Evolutionary conservation across 2,797 vertebrate genomes (phyloP), one percentile per base, ranked within the genome.

Genomic region (Pangasius macronema): DNA sequence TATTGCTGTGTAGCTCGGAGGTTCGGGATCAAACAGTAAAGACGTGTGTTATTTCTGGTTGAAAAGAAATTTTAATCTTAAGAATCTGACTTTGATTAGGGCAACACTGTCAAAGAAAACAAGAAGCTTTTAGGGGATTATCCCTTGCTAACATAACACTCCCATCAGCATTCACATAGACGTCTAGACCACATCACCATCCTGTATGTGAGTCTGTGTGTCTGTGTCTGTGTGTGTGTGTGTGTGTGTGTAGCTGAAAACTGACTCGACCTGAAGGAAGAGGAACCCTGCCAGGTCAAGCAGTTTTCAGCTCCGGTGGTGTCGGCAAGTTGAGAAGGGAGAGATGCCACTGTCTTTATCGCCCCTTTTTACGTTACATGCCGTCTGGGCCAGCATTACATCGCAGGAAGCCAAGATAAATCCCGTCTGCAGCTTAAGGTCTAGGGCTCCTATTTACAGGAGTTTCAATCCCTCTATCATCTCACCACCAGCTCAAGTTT

Each of bases 281-380:
- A 61, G 86, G 83, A 88, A 88, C 86, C 88, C 70, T 84, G 91
- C 90, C 90, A 91, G 85, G 83, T 79, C 88, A 89, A 90, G 85
- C 91, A 85, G 87, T 85, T 91, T 88, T 89, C 89, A 42, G n/a
- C 88, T 87, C 88, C 16, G 36, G 85, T 81, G 79, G 80, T 85
- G 88, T 90, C 89, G 87, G 89, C 76, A 83, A 88, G 84, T 90
- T 90, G 84, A 90, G 86, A 91, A 87, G 33, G 68, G 51, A 85
- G 72, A 90, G 86, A 91, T 89, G 88, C 84, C 59, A 55, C 51
- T 85, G 81, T 88, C 82, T 85, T 91, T 86, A 63, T 89, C 33
- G 72, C 83, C 72, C 77, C 86, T 86, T 86, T 89, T 86, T 33
- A 16, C 84, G 90, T 90, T 91, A 85, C 86, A 89, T 57, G 70